Conservation (phyloP, 1,140 invertebrate genomes). For the Drosophila quadrilineata region DNA sequence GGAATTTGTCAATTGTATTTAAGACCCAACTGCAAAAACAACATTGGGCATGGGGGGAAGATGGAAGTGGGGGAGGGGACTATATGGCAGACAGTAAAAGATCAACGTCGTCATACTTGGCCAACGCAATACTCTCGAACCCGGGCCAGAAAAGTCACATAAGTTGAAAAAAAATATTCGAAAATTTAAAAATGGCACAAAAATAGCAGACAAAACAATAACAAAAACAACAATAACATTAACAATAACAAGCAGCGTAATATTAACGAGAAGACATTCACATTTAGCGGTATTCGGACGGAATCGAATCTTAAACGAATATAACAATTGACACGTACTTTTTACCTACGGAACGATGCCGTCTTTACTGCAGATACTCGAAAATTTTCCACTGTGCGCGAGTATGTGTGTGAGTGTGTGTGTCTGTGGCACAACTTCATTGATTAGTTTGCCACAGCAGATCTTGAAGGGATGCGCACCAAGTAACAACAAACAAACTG, state of each 20-base stretch:
- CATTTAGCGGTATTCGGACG: no score
- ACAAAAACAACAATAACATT: slow-evolving; percentile 12
- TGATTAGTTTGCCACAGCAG: slow-evolving; percentile 38
- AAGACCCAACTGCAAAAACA: neutral
- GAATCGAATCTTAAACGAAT: slow-evolving; percentile 37
- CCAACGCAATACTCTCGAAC: neutral
- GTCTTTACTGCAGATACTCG: slow-evolving; percentile 18
- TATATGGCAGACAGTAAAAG: no score
- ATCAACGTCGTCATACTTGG: slow-evolving; percentile 20
- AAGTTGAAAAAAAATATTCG: slow-evolving; percentile 30
- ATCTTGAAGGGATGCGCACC: neutral
- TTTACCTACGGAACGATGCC: slow-evolving; percentile 35
- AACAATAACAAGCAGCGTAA: no score
- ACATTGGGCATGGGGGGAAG: neutral
- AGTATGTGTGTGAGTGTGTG: neutral
- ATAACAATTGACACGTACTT: slow-evolving; percentile 73
- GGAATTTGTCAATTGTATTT: slow-evolving; percentile 11
- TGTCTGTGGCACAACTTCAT: slow-evolving; percentile 37
- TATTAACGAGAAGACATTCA: slow-evolving; percentile 2
- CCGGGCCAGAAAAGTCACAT: slow-evolving; percentile 8
- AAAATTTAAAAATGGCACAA: slow-evolving; percentile 34
- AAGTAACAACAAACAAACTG: slow-evolving; percentile 25
- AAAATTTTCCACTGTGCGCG: slow-evolving; percentile 66
- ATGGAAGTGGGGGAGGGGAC: no score
- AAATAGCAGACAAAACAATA: slow-evolving; percentile 29